phyloP scores from a whole-genome alignment of 2,797 vertebrate genomes.

The Chrysocyon brachyurus region DNA sequence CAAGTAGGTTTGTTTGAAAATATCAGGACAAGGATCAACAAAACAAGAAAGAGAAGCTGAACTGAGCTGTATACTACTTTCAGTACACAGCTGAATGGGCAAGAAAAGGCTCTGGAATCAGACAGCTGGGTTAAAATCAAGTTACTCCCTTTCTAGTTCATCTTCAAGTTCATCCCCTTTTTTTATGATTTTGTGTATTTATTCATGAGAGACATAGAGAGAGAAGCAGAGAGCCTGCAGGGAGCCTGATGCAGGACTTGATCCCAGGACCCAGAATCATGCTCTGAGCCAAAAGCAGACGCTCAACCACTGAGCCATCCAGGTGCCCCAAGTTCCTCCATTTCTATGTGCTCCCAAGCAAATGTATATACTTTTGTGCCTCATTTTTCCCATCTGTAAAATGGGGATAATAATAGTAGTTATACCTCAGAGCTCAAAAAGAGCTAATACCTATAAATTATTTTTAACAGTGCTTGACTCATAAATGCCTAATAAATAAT shows the following conservation, averaged over 20 bases:
- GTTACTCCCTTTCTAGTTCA: background rate
- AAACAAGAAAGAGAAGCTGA: background rate
- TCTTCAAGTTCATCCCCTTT: background rate
- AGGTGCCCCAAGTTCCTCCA: background rate
- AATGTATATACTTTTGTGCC: background rate
- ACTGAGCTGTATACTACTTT: background rate
- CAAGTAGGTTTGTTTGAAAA: constrained; percentile 4
- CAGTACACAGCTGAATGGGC: background rate
- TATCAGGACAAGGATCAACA: background rate
- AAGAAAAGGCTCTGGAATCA: background rate
- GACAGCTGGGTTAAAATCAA: background rate
- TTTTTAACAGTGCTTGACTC: background rate
- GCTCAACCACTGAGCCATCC: too few relatives aligned
- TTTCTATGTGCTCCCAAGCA: background rate
- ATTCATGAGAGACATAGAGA: too few relatives aligned
- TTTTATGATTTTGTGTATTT: too few relatives aligned
- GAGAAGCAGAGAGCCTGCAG: too few relatives aligned
- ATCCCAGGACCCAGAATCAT: too few relatives aligned
- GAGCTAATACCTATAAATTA: background rate
- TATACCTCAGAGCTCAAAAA: background rate
- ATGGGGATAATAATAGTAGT: background rate
- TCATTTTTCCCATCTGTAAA: constrained; percentile 27
- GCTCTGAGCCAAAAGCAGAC: too few relatives aligned
- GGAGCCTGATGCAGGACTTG: too few relatives aligned
- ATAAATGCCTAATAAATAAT: constrained; percentile 16